A percentile compares a stretch with the other conserved stretches of the same genome.
phyloP scores from a whole-genome alignment of 2,113 vertebrate species.

The Cardinalis cardinalis region DNA sequence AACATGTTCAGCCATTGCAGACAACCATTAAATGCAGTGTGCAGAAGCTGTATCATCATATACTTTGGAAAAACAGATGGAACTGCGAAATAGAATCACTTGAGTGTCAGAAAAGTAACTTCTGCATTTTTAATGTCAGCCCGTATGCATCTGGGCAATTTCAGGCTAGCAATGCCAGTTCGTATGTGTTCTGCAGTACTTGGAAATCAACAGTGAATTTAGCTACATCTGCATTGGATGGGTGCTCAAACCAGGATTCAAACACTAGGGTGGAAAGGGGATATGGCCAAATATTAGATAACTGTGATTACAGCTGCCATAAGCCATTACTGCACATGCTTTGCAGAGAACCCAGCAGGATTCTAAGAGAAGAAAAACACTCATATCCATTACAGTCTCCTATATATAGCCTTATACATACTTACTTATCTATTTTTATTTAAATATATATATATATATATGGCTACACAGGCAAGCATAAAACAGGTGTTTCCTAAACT shows the following conservation, averaged over 20 bases:
- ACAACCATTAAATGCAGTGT: neutral
- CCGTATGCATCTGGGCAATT: neutral
- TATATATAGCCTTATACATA: neutral
- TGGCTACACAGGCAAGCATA: neutral
- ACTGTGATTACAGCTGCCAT: neutral
- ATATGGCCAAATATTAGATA: neutral
- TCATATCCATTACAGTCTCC: neutral
- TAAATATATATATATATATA: neutral
- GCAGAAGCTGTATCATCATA: neutral
- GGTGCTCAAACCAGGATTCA: neutral
- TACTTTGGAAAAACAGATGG: constrained; percentile 18
- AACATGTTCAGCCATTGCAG: neutral
- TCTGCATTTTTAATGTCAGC: neutral
- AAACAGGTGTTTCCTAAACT: neutral
- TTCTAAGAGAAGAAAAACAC: neutral
- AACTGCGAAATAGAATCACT: neutral
- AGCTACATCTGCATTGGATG: neutral
- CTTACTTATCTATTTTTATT: neutral
- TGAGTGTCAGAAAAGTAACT: constrained; percentile 1
- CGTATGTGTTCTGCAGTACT: neutral
- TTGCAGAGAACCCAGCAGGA: neutral
- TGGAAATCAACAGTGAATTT: too few relatives aligned
- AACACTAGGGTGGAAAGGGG: neutral
- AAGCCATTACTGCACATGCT: neutral
- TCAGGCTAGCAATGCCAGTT: neutral